A percentile compares a stretch with the other conserved stretches of the same genome.
phyloP scores from a whole-genome alignment of 2,797 vertebrate genomes.

The Pangasius larnaudii region DNA sequence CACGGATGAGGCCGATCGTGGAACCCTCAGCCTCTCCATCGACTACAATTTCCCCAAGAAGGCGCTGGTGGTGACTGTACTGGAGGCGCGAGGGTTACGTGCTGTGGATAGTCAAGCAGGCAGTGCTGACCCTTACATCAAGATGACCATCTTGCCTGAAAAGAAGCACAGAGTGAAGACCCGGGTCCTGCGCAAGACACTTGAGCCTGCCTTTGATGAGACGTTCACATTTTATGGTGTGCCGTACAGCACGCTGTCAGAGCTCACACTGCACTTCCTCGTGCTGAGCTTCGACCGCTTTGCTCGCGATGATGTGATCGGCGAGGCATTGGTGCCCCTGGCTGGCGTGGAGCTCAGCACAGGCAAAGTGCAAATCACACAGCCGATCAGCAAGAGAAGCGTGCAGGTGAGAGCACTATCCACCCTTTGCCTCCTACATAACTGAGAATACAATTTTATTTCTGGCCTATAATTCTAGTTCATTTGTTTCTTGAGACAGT shows the following conservation, averaged over 20 bases:
- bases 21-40: constrained; percentile 86
- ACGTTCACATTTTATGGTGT: constrained; percentile 98
- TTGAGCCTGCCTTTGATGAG: constrained; percentile 93
- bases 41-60: constrained; percentile 99
- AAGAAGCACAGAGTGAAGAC: constrained; percentile 97
- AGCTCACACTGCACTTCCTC: constrained; percentile 93
- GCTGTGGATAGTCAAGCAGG: constrained; percentile 88
- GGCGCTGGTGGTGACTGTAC: constrained; percentile 92
- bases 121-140: constrained; percentile 92
- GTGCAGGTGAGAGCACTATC: constrained; percentile 81
- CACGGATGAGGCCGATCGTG: constrained; percentile 79
- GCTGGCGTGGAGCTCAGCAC: constrained; percentile 92
- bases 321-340: constrained; percentile 91
- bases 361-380: constrained; percentile 88
- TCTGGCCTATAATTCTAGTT: constrained; percentile 2
- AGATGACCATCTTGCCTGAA: constrained; percentile 96
- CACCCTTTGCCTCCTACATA: background rate
- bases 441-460: background rate
- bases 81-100: constrained; percentile 88
- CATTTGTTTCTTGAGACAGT: background rate
- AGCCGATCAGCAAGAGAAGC: constrained; percentile 92
- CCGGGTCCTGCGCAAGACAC: constrained; percentile 90
- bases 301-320: constrained; percentile 92
- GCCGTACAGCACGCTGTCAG: constrained; percentile 90
- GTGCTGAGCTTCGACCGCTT: constrained; percentile 96